Evolutionary conservation across 2,888 invertebrate genomes (phyloP).

Genomic region (Tinea semifulvella): DNA sequence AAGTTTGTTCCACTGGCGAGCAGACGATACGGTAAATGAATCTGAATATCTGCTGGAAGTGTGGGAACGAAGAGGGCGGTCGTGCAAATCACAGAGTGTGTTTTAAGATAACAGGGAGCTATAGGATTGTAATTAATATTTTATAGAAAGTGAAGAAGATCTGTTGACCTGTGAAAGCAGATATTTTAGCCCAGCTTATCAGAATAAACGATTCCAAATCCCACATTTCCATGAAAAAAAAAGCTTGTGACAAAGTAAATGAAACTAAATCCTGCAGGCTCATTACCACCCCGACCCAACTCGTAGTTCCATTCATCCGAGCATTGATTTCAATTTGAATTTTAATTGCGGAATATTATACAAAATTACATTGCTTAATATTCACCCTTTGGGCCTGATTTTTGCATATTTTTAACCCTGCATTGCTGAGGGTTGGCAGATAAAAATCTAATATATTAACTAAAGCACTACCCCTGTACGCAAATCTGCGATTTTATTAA

Average conservation of each 20-base stretch:
- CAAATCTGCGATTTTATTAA: constrained; percentile 49
- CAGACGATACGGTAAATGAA: no score
- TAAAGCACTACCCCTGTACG: constrained; percentile 32
- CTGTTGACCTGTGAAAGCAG: no score
- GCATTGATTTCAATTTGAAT: constrained; percentile 69
- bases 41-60: no score
- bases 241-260: not conserved
- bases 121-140: no score
- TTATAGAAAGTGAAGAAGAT: no score
- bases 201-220: no score
- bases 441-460: constrained; percentile 60
- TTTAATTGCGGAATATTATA: constrained; percentile 67
- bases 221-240: not conserved
- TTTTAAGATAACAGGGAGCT: no score
- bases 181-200: no score
- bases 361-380: constrained; percentile 64
- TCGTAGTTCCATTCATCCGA: constrained; percentile 23
- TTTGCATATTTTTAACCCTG: constrained; percentile 63
- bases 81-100: no score
- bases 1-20: no score
- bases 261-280: not conserved
- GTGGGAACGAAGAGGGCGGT: no score
- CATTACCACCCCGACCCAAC: not conserved
- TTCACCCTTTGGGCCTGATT: constrained; percentile 58
- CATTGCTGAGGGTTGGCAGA: constrained; percentile 26